Evolutionary conservation across 2,113 vertebrate species (phyloP).

Genomic region (Talpa occidentalis): DNA sequence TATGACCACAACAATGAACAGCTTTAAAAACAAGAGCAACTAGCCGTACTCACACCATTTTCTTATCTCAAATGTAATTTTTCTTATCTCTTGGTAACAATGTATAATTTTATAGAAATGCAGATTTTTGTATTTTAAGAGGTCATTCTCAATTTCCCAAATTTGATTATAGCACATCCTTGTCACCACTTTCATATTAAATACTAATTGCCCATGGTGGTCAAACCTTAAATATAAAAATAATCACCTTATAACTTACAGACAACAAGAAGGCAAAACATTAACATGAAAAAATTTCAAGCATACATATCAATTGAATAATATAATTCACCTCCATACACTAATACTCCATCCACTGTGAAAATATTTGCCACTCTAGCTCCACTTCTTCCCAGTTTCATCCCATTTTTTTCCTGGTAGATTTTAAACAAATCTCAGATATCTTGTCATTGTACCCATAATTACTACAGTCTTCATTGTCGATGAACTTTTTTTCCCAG

Average conservation of each 20-base stretch:
- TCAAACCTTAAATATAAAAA: neutral
- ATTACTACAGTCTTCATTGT: neutral
- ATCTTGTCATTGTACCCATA: neutral
- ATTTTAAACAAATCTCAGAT: slow-evolving; percentile 30
- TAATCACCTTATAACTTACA: neutral
- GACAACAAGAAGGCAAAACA: neutral
- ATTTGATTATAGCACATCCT: neutral
- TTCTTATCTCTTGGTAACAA: too few species aligned
- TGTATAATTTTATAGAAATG: neutral
- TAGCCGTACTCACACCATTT: neutral
- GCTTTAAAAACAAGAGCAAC: neutral
- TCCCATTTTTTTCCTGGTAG: neutral
- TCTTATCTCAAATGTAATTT: neutral
- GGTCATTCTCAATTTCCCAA: neutral
- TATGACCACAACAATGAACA: neutral
- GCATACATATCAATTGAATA: neutral
- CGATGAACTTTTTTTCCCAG: neutral
- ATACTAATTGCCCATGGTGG: neutral
- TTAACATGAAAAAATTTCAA: neutral
- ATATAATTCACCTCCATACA: neutral
- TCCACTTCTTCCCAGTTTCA: neutral
- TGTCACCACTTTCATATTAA: neutral
- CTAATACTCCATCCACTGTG: neutral
- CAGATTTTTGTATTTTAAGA: neutral
- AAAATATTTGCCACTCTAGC: neutral